Evolutionary conservation across 35 echinoderm and acorn worm genomes (phyloP), one percentile per base, ranked within the genome.

Genomic region (Chiridota heheva): DNA sequence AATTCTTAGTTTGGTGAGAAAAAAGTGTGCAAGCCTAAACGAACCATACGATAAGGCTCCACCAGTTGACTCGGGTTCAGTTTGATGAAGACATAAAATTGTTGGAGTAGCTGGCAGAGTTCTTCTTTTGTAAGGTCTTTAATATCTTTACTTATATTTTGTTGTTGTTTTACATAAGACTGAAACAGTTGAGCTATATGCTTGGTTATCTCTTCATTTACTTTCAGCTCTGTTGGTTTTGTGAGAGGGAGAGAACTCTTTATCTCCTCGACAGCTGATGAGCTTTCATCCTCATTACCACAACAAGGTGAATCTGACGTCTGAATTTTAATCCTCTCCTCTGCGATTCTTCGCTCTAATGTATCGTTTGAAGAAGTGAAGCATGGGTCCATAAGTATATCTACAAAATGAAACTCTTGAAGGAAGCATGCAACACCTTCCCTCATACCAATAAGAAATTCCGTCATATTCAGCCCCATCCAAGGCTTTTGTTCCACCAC

Each of bases 1-100:
- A 42, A 78, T 40, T 18, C 62, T 61, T 58, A 62, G 36, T 15
- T 31, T 62, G n/a, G 35, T 62, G 36, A 37, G 58, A 10, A 78
- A 60, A 26, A 60, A n/a, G 18, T 78, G 75, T 34, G 75, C 75
- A 61, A 78, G 75, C 8, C 53, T 49, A 78, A 13, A 37, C 75
- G 49, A n/a, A 78, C 15, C 30, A 78, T 78, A 1, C 75, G 27
- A 62, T 57, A 78, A 17, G 75, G 75, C n/a, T 60, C 49, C 26
- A 57, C 51, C 13, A 74, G 44, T n/a, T 16, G 15, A 1, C 44
- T 51, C 5, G 41, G 70, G 25, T 60, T 78, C 75, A 78, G 58
- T n/a, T 60, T 78, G 13, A 57, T 58, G 12, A 60, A 74, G 40
- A 74, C n/a, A 42, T 78, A 62, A n/a, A 78, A 62, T 39, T 37